Evolutionary conservation across 2,888 invertebrate genomes (phyloP).

Genomic region (Phalera bucephala): DNA sequence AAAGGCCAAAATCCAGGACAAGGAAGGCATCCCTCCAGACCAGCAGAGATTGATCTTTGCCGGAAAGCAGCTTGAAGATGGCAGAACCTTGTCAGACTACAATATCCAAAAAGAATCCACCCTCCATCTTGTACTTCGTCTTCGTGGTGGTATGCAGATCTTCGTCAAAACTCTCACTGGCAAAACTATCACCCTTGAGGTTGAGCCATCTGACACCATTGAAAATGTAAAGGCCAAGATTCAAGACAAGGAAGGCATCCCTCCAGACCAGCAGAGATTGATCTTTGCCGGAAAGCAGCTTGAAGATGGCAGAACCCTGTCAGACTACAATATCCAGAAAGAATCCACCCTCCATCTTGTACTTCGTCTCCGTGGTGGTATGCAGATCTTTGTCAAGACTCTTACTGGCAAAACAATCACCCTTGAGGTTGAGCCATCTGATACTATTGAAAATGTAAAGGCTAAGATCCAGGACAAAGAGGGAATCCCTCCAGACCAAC

Average conservation of each 20-base stretch:
- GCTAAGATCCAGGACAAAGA: slow-evolving; percentile 70
- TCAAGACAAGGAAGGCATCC: no score
- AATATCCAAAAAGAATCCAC: slow-evolving; percentile 70
- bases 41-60: slow-evolving; percentile 66
- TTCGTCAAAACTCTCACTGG: slow-evolving; percentile 62
- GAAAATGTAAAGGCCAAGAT: no score
- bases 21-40: slow-evolving; percentile 68
- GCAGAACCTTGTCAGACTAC: slow-evolving; percentile 63
- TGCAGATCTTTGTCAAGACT: slow-evolving; percentile 64
- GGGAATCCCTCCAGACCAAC: no score
- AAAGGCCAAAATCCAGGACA: slow-evolving; percentile 69
- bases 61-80: slow-evolving; percentile 66
- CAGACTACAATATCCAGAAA: slow-evolving; percentile 64
- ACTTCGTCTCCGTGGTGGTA: slow-evolving; percentile 57
- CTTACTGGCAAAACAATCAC: no score
- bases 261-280: no score
- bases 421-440: no score
- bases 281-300: slow-evolving; percentile 63
- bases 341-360: slow-evolving; percentile 59
- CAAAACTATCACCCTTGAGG: no score
- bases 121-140: slow-evolving; percentile 59
- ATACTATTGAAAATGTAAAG: slow-evolving; percentile 68
- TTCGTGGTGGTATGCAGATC: slow-evolving; percentile 63
- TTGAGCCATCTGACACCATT: no score
- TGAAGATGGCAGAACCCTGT: slow-evolving; percentile 59